These are phyloP conservation scores for Amphiura filiformis DNA, from an alignment of 35 echinoderm and acorn worm genomes.

Conservation along the genomic window DNA sequence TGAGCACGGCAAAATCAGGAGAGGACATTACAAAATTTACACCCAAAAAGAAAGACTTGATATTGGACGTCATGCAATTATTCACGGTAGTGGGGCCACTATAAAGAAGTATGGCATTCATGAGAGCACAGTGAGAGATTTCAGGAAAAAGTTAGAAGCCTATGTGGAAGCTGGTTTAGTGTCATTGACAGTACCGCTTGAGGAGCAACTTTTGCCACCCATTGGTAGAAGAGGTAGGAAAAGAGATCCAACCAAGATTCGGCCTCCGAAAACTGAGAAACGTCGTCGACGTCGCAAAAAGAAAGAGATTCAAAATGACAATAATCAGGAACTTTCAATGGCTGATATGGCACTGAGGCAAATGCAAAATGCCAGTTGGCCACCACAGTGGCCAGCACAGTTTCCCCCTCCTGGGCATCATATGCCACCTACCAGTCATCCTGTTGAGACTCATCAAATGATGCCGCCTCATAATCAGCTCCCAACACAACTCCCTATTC, in stretches of 20 bases:
- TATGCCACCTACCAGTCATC: not conserved
- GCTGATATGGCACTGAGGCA: not conserved
- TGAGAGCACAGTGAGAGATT: not conserved
- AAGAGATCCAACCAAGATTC: not conserved
- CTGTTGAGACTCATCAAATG: not conserved
- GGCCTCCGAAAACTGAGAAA: not conserved
- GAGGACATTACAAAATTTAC: not conserved
- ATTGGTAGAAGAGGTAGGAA: not conserved
- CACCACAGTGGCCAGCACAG: not conserved
- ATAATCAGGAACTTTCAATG: not conserved
- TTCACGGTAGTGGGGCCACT: not conserved
- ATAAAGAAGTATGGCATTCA: not conserved
- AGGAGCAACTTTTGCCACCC: not conserved
- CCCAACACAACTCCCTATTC: not conserved
- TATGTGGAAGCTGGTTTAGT: not conserved
- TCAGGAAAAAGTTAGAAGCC: not conserved
- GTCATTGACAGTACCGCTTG: not conserved
- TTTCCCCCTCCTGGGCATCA: not conserved
- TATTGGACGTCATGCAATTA: conserved; percentile 1
- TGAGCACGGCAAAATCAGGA: not conserved
- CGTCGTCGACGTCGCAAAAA: not conserved
- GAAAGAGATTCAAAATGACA: not conserved
- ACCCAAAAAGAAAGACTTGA: not conserved
- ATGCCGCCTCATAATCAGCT: not conserved
- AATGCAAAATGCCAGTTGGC: not conserved